These are phyloP conservation scores for Chalcosyrphus nemorum DNA, from an alignment of 2,888 invertebrate genomes.

Conservation along the genomic window DNA sequence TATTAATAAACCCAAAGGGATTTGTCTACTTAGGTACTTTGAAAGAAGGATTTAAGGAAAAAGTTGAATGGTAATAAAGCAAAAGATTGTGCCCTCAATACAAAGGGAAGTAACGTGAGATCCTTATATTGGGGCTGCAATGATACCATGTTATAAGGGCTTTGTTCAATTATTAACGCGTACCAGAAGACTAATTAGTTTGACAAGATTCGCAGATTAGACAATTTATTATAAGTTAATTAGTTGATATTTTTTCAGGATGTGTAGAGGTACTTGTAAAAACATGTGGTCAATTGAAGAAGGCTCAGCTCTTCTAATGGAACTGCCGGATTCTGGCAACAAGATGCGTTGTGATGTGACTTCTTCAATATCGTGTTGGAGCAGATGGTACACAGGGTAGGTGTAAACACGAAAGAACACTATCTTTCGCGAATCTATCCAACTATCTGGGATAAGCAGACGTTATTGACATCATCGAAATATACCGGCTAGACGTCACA, in stretches of 20 bases:
- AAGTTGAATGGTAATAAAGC: background rate
- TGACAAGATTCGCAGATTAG: background rate
- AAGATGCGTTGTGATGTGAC: no score
- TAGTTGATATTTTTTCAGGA: background rate
- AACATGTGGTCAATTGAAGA: background rate
- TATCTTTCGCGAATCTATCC: no score
- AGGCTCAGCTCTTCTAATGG: no score
- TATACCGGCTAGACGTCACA: no score
- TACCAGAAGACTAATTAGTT: background rate
- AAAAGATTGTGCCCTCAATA: background rate
- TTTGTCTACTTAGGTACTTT: background rate
- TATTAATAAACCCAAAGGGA: background rate
- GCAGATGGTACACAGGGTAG: no score
- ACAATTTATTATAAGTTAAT: background rate
- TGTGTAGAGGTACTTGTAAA: background rate
- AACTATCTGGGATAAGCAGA: no score
- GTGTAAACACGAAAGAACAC: no score
- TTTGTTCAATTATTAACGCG: constrained; percentile 6
- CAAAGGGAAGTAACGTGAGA: background rate
- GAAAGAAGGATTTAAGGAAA: background rate
- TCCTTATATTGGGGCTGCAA: background rate
- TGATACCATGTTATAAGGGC: background rate
- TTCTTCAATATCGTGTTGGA: no score
- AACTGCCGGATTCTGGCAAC: no score
- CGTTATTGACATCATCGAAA: no score